phyloP scores from a whole-genome alignment of 2,888 invertebrate species.

The Pomacea canaliculata region DNA sequence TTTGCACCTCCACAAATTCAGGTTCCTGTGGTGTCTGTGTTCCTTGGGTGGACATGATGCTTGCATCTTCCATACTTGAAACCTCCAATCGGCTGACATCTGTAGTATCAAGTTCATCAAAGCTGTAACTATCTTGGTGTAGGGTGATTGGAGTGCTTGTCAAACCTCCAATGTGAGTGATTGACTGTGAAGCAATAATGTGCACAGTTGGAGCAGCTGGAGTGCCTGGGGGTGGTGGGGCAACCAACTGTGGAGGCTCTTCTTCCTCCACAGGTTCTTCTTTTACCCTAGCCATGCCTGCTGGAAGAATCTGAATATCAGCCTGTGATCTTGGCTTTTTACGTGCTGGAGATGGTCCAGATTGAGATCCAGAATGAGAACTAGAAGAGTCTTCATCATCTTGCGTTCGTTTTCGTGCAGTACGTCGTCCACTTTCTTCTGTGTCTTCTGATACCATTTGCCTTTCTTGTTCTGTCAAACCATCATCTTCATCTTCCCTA shows the following conservation, averaged over 20 bases:
- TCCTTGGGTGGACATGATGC: constrained; percentile 29
- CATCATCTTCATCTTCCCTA: background rate
- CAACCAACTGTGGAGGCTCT: background rate
- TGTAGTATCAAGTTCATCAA: constrained; percentile 25
- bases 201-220: constrained; percentile 23
- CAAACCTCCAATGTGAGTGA: constrained; percentile 8
- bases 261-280: constrained; percentile 39
- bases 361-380: constrained; percentile 5
- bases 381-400: constrained; percentile 27
- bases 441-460: background rate
- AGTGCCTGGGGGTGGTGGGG: constrained; percentile 13
- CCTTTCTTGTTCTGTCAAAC: constrained; percentile 10
- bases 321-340: constrained; percentile 23
- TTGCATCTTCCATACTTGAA: constrained; percentile 22
- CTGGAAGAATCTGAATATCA: constrained; percentile 25
- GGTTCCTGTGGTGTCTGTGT: constrained; percentile 52
- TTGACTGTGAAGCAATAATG: constrained; percentile 21
- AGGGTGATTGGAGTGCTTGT: constrained; percentile 16
- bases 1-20: constrained; percentile 61
- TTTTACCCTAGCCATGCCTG: constrained; percentile 35
- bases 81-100: constrained; percentile 19
- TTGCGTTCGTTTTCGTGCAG: constrained; percentile 25
- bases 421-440: constrained; percentile 34
- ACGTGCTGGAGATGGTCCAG: constrained; percentile 21
- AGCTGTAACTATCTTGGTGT: constrained; percentile 27